A percentile compares a stretch with the other conserved stretches of the same genome.
Conservation (phyloP, 2,888 invertebrate genomes). For the Actias luna region DNA sequence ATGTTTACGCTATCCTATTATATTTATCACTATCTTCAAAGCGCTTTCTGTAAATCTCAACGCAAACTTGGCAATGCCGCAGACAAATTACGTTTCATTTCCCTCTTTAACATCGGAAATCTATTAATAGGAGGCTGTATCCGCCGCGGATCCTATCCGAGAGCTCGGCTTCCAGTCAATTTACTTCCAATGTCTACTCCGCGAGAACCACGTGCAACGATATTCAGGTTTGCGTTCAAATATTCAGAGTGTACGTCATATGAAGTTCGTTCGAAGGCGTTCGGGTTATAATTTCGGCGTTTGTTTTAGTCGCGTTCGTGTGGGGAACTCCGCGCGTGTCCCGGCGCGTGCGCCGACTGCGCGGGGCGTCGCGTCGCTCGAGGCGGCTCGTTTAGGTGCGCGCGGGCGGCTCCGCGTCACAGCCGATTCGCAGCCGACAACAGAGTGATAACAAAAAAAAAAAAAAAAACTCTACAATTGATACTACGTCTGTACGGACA, state of each 20-base stretch:
- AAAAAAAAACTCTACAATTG: constrained; percentile 58
- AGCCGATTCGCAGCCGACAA: constrained; percentile 49
- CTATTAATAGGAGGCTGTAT: constrained; percentile 67
- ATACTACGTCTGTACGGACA: constrained; percentile 36
- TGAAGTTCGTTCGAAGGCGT: constrained; percentile 69
- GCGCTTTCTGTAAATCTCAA: constrained; percentile 54
- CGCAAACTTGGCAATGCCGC: constrained; percentile 72
- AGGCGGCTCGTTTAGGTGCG: constrained; percentile 52
- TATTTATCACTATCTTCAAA: constrained; percentile 59
- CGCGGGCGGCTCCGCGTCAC: constrained; percentile 63
- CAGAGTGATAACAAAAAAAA: constrained; percentile 74
- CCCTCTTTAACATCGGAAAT: constrained; percentile 51
- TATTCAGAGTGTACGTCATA: constrained; percentile 42
- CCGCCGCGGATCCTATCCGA: constrained; percentile 40
- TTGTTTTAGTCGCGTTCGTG: constrained; percentile 53
- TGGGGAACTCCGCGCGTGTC: constrained; percentile 59
- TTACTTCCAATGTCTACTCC: constrained; percentile 9
- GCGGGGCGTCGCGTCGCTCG: constrained; percentile 33
- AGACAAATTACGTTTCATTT: constrained; percentile 64
- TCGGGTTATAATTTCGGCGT: constrained; percentile 54
- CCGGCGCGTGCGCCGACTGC: constrained; percentile 60
- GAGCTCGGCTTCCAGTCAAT: constrained; percentile 37
- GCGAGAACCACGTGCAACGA: background rate
- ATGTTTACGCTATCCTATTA: constrained; percentile 57
- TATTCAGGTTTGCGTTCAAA: constrained; percentile 38